A percentile compares a stretch with the other conserved stretches of the same genome.
Evolutionary conservation across 2,888 invertebrate species (phyloP).

Genomic region (Nowickia ferox): DNA sequence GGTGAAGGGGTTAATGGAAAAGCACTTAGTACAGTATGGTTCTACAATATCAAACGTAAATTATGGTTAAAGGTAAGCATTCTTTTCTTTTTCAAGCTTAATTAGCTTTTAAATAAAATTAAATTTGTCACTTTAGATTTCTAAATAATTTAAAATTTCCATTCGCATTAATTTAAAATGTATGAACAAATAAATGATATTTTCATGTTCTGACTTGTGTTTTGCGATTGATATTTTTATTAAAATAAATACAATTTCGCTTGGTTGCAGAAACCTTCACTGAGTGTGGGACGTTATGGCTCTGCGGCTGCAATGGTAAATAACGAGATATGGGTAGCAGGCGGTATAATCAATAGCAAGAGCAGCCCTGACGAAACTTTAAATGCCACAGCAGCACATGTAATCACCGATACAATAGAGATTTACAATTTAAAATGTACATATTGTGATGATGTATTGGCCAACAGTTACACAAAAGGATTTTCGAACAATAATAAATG

Average conservation of each 20-base stretch:
- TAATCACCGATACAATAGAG: slow-evolving; percentile 76
- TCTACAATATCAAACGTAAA: slow-evolving; percentile 74
- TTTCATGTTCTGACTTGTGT: slow-evolving; percentile 18
- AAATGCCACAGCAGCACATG: slow-evolving; percentile 63
- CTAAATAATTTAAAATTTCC: slow-evolving; percentile 50
- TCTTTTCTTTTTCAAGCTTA: neutral
- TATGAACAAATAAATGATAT: slow-evolving; percentile 27
- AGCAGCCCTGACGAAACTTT: slow-evolving; percentile 37
- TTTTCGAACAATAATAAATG: slow-evolving; percentile 9
- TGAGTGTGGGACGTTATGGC: slow-evolving; percentile 77
- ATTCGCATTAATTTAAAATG: slow-evolving; percentile 41
- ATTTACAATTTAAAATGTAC: slow-evolving; percentile 72
- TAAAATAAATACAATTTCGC: neutral
- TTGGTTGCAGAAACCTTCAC: slow-evolving; percentile 73
- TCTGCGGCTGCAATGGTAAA: slow-evolving; percentile 75
- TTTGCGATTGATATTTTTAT: neutral
- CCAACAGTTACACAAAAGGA: slow-evolving; percentile 47
- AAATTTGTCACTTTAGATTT: slow-evolving; percentile 14
- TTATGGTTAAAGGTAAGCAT: slow-evolving; percentile 75
- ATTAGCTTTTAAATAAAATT: slow-evolving; percentile 22
- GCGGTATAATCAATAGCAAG: slow-evolving; percentile 85
- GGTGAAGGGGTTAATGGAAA: slow-evolving; percentile 86
- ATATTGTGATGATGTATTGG: slow-evolving; percentile 62
- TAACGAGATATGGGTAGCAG: slow-evolving; percentile 88
- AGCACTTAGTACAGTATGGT: slow-evolving; percentile 75